Evolutionary conservation across 1,140 invertebrate species (phyloP).

Genomic region (honey bee (Apis mellifera)): DNA sequence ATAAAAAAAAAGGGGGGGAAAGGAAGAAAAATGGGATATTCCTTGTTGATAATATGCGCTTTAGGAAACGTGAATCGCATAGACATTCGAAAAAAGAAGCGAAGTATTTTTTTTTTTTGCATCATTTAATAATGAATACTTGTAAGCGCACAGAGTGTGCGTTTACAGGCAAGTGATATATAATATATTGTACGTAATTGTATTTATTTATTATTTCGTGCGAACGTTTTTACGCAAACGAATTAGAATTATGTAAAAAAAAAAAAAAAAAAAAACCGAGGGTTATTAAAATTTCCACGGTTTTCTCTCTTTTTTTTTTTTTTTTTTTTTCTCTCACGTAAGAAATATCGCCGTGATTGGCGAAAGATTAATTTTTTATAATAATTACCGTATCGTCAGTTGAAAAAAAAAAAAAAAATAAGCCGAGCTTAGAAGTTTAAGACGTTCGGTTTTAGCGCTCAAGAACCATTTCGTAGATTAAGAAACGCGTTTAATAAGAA

Average conservation of each 20-base stretch:
- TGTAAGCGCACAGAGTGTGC: slow-evolving; percentile 25
- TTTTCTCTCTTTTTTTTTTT: background rate
- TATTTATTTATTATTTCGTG: slow-evolving; percentile 59
- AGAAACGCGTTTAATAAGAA: background rate
- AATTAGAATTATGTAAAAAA: slow-evolving; percentile 41
- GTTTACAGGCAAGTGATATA: slow-evolving; percentile 57
- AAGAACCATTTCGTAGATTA: slow-evolving; percentile 31
- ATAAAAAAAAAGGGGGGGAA: background rate
- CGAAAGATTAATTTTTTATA: slow-evolving; percentile 52
- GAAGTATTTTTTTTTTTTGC: slow-evolving; percentile 38
- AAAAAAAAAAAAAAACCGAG: slow-evolving; percentile 6
- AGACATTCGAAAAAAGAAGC: background rate
- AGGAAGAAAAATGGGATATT: background rate
- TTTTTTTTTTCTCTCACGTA: background rate
- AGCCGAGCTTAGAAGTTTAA: slow-evolving; percentile 46
- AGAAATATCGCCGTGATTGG: slow-evolving; percentile 12
- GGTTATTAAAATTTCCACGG: slow-evolving; percentile 37
- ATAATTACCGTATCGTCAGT: slow-evolving; percentile 43
- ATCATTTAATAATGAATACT: slow-evolving; percentile 38
- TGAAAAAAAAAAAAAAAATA: slow-evolving; percentile 16
- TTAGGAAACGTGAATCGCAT: background rate
- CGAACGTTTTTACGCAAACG: slow-evolving; percentile 39
- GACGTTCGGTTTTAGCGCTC: slow-evolving; percentile 35
- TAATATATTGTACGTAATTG: slow-evolving; percentile 40
- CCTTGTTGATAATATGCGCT: background rate